Conservation (phyloP, 2,113 vertebrate genomes). For the Microcebus jonahi region DNA sequence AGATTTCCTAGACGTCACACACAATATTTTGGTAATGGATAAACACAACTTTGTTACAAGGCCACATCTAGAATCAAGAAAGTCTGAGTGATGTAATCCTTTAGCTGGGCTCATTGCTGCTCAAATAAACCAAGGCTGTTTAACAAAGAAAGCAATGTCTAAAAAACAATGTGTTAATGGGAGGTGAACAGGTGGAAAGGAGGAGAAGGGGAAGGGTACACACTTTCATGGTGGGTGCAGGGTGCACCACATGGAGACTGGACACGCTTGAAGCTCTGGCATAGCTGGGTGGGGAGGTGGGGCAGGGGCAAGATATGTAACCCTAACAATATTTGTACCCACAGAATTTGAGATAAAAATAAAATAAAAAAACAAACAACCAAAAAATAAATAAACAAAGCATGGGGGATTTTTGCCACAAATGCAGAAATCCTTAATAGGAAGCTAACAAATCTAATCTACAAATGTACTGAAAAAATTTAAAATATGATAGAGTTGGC, state of each 20-base stretch:
- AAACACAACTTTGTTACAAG: neutral
- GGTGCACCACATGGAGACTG: too few species aligned
- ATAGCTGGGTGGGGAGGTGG: too few species aligned
- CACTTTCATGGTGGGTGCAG: too few species aligned
- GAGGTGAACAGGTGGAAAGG: too few species aligned
- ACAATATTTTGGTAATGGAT: neutral
- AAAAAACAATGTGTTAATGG: too few species aligned
- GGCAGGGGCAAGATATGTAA: too few species aligned
- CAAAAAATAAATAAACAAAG: neutral
- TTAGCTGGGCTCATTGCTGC: neutral
- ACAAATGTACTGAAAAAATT: conserved; percentile 12
- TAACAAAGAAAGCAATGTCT: neutral
- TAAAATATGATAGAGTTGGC: neutral
- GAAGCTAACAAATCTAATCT: conserved; percentile 22
- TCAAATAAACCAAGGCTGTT: neutral
- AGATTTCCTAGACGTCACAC: neutral
- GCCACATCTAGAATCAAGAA: neutral
- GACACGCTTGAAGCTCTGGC: too few species aligned
- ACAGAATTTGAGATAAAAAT: too few species aligned
- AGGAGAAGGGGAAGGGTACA: too few species aligned
- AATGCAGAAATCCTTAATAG: neutral
- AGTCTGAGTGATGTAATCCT: neutral
- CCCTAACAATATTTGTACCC: too few species aligned
- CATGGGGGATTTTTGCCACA: neutral
- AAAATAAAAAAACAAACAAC: too few species aligned